Base-by-base conservation (phyloP, 2,113 vertebrate genomes). In the Canis aureus region DNA sequence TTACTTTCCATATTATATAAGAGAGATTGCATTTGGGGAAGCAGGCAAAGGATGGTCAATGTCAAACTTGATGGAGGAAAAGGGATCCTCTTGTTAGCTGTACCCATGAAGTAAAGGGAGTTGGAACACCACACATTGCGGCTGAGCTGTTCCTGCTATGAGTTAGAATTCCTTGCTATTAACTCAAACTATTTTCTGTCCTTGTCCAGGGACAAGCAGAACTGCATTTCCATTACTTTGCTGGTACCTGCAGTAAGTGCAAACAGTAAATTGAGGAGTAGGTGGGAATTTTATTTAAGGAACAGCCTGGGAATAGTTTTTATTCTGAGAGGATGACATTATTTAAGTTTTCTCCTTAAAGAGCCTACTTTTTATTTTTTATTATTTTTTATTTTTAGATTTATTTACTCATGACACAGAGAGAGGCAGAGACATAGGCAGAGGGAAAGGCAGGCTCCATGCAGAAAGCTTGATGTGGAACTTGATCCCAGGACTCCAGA, bases 181-280 rank as follows among this genome's bases (percentile, higher is more conserved):
- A 90, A 89, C 17, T 76, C 74, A 69, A 95, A 93, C 27, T 73
- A 32, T 83, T 57, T 87, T 95, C 64, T 67, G 43, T 74, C 51
- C 25, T 51, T 38, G 27, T 55, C 32, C 25, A 22, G 3, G 13
- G 23, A 15, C 15, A 29, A 43, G 43, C 10, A 73, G 89, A 49
- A 13, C 4, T 51, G 10, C 10, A 59, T 87, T 69, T 87, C 32
- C 22, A 12, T 29, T 53, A 25, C 27, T 89, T 29, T 55, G 20
- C 82, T 43, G 38, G 53, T 67, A 35, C 9, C 62, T 88, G 83
- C 25, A 29, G 4, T n/a, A 59, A 49, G 13, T 23, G 2, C 8
- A 38, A 49, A 94, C 0, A 57, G 55, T 57, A 82, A 32, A n/a
- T 22, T 19, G 71, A 82, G 22, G 38, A 73, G 15, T 20, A 23